These are phyloP conservation scores for Drosophila paramelanica DNA, from an alignment of 2,888 invertebrate species.

Conservation along the genomic window DNA sequence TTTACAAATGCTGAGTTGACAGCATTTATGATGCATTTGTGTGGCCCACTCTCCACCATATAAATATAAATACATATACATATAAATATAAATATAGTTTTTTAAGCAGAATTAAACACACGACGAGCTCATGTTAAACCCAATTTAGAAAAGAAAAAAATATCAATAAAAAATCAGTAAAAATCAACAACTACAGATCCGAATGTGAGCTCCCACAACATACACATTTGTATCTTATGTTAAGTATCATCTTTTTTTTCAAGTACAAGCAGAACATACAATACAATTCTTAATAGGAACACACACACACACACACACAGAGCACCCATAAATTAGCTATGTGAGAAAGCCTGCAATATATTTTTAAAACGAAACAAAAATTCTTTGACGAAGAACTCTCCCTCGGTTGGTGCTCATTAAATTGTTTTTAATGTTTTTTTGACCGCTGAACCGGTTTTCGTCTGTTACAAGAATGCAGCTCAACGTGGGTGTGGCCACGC, in stretches of 20 bases:
- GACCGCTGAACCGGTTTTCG: constrained; percentile 52
- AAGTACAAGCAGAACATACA: constrained; percentile 56
- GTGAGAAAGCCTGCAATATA: constrained; percentile 52
- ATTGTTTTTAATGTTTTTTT: constrained; percentile 21
- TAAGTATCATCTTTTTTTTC: constrained; percentile 58
- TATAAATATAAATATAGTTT: constrained; percentile 48
- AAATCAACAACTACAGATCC: constrained; percentile 18
- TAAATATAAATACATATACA: constrained; percentile 28
- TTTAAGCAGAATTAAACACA: constrained; percentile 54
- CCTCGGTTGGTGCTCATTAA: constrained; percentile 34
- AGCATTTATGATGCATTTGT: constrained; percentile 66
- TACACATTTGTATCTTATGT: constrained; percentile 40
- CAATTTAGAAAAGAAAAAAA: constrained; percentile 30
- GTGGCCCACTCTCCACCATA: constrained; percentile 9
- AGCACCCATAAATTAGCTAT: constrained; percentile 28
- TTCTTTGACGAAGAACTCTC: constrained; percentile 15
- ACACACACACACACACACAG: not conserved
- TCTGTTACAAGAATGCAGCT: constrained; percentile 25
- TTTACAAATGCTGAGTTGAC: constrained; percentile 62
- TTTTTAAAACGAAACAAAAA: constrained; percentile 51
- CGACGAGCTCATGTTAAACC: constrained; percentile 59
- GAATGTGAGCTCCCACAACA: constrained; percentile 14
- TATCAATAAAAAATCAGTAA: constrained; percentile 38
- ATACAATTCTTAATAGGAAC: constrained; percentile 39
- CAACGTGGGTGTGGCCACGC: constrained; percentile 47